phyloP scores from a whole-genome alignment of 1,140 invertebrate species.

The Hesperophylax magnus region DNA sequence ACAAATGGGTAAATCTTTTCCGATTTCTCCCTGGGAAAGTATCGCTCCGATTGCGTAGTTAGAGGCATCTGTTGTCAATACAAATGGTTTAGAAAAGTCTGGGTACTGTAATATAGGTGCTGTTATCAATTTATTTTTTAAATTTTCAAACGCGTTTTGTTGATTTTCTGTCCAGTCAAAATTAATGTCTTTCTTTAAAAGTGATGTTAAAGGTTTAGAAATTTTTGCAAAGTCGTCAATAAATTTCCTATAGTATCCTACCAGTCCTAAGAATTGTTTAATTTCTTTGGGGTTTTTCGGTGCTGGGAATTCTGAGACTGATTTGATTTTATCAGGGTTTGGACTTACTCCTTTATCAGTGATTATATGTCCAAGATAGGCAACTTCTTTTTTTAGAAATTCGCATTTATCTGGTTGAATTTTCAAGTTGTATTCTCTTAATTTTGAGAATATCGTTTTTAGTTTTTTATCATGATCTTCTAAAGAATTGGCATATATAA shows the following conservation, averaged over 20 bases:
- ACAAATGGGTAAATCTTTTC: constrained; percentile 50
- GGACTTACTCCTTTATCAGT: constrained; percentile 63
- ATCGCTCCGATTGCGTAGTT: constrained; percentile 60
- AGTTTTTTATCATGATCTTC: too few relatives aligned
- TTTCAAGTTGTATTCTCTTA: constrained; percentile 61
- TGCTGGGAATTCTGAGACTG: constrained; percentile 61
- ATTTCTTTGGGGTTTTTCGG: constrained; percentile 63
- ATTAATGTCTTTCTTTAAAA: constrained; percentile 61
- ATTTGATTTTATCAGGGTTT: constrained; percentile 63
- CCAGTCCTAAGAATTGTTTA: constrained; percentile 66
- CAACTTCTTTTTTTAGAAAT: constrained; percentile 59
- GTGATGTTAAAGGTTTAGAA: constrained; percentile 59
- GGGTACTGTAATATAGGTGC: constrained; percentile 59
- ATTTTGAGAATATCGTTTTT: too few relatives aligned
- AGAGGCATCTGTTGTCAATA: constrained; percentile 61
- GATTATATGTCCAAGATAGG: constrained; percentile 62
- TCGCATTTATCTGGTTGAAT: constrained; percentile 64
- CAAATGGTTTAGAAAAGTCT: constrained; percentile 61
- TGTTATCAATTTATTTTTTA: constrained; percentile 54
- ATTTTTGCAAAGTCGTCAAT: constrained; percentile 59
- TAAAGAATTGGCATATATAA: too few relatives aligned
- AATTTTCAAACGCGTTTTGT: constrained; percentile 59
- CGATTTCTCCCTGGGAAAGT: constrained; percentile 58
- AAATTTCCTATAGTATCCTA: constrained; percentile 65
- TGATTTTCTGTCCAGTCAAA: constrained; percentile 58